Evolutionary conservation across 2,113 vertebrate species (phyloP).

Genomic region (Donacobius atricapilla): DNA sequence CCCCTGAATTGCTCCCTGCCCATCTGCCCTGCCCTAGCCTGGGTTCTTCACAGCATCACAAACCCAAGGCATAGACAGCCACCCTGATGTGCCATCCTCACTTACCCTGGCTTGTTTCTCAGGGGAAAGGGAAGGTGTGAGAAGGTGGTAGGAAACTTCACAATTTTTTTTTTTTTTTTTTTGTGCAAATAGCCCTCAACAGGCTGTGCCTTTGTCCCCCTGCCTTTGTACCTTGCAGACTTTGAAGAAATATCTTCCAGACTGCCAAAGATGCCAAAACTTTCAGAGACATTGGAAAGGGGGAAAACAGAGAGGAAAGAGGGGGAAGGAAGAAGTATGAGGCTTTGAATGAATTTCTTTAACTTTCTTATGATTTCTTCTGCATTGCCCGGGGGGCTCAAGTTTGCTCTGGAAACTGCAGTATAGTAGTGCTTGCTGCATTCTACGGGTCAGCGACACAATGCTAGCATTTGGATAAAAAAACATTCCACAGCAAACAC

Average conservation of each 20-base stretch:
- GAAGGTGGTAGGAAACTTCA: not conserved
- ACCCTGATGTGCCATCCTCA: not conserved
- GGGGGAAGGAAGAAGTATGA: not conserved
- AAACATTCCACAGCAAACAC: not conserved
- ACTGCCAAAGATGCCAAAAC: not conserved
- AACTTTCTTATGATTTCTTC: not conserved
- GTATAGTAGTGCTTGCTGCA: not conserved
- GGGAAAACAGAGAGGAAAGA: not conserved
- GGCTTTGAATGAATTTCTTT: not conserved
- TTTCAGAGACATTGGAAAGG: not conserved
- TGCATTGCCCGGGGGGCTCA: not conserved
- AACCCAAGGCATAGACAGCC: not conserved
- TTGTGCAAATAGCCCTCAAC: not conserved
- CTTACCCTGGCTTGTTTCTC: not conserved
- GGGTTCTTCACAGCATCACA: not conserved
- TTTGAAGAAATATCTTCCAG: not conserved
- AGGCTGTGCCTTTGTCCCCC: not conserved
- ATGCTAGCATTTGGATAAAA: not conserved
- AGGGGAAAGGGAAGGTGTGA: not conserved
- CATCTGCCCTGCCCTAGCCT: not conserved
- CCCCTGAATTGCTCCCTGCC: fast-evolving
- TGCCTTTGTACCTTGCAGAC: fast-evolving
- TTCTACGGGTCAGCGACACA: not conserved
- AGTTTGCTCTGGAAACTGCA: not conserved
- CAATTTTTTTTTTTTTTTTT: not conserved